Evolutionary conservation across 2,888 invertebrate species (phyloP).

Genomic region (Himalopsyche kuldschensis): DNA sequence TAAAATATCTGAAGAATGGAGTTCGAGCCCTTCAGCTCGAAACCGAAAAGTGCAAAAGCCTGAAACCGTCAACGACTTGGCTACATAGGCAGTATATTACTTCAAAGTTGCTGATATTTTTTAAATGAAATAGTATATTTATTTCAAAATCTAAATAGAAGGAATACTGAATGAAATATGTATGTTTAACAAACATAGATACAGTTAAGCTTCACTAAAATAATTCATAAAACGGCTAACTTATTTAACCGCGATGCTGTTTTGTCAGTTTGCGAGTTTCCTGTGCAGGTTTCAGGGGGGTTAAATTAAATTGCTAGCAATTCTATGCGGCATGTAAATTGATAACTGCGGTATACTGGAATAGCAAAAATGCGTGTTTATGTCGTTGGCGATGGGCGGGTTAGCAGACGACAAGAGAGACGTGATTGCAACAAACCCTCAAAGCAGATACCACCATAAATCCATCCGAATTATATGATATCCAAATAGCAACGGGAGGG

Average conservation of each 20-base stretch:
- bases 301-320: not conserved
- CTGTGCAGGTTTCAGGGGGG: not conserved
- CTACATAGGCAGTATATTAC: too few species aligned
- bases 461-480: conserved; percentile 37
- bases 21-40: too few species aligned
- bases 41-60: too few species aligned
- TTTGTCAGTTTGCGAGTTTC: not conserved
- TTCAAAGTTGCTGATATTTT: too few species aligned
- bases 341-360: not conserved
- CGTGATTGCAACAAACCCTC: conserved; percentile 34
- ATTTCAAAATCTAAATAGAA: too few species aligned
- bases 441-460: conserved; percentile 32
- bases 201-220: not conserved
- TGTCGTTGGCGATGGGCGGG: conserved; percentile 31
- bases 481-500: not conserved
- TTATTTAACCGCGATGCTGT: not conserved
- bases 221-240: not conserved
- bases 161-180: too few species aligned
- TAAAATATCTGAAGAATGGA: too few species aligned
- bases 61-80: too few species aligned
- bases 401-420: conserved; percentile 33
- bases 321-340: not conserved
- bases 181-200: too few species aligned
- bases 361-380: conserved; percentile 34
- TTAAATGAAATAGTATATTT: too few species aligned